Conservation (phyloP, 2,797 vertebrate species). For the Siniperca scherzeri region DNA sequence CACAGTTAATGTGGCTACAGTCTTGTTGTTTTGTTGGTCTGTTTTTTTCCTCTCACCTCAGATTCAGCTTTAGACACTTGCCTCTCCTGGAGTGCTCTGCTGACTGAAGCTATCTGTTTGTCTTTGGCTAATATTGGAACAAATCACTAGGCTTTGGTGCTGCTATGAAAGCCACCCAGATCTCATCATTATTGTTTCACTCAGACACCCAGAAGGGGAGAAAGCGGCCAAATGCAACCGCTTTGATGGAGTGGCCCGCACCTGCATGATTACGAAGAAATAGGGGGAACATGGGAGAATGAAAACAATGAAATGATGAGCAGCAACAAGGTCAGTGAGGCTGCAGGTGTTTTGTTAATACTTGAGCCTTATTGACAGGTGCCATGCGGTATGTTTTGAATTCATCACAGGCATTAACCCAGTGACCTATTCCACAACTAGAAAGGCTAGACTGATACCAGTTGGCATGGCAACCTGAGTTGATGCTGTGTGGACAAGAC, state of each 20-base stretch:
- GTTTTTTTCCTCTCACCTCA: constrained; percentile 6
- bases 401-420: constrained; percentile 55
- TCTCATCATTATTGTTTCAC: constrained; percentile 85
- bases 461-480: constrained; percentile 61
- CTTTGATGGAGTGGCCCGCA: constrained; percentile 68
- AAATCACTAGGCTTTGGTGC: constrained; percentile 38
- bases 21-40: too few species aligned
- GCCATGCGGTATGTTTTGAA: constrained; percentile 37
- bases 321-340: constrained; percentile 24
- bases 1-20: neutral
- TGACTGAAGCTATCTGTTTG: constrained; percentile 23
- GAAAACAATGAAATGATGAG: constrained; percentile 61
- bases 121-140: constrained; percentile 38
- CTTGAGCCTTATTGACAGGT: constrained; percentile 60
- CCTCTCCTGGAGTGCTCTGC: constrained; percentile 41
- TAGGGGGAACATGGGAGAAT: constrained; percentile 53
- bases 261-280: constrained; percentile 76
- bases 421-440: constrained; percentile 46
- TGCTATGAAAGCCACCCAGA: constrained; percentile 50
- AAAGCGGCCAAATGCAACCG: constrained; percentile 71
- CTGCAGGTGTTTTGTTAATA: constrained; percentile 74
- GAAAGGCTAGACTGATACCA: constrained; percentile 31
- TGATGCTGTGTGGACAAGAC: neutral
- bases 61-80: constrained; percentile 41
- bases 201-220: constrained; percentile 76